Conservation (phyloP, 2,113 vertebrate genomes). For the human region DNA sequence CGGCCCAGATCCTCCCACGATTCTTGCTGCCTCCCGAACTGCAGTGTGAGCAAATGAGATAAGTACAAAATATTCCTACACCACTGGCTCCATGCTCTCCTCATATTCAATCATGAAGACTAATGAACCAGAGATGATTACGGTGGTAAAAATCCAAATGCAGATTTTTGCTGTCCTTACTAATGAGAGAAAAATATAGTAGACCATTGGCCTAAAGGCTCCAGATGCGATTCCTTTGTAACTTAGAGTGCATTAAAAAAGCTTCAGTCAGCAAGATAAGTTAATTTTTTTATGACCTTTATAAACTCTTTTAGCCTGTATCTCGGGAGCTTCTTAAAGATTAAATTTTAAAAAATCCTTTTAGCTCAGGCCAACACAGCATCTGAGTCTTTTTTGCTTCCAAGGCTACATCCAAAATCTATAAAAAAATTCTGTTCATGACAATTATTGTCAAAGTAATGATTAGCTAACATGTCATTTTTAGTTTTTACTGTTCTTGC, state of each 20-base stretch:
- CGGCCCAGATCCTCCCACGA: background rate
- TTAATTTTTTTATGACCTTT: conserved; percentile 87
- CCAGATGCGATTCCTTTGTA: conserved; percentile 82
- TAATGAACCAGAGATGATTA: conserved; percentile 78
- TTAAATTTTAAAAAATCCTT: conserved; percentile 83
- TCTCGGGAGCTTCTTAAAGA: conserved; percentile 80
- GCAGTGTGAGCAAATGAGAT: conserved; percentile 64
- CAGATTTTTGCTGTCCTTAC: conserved; percentile 82
- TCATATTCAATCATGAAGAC: conserved; percentile 77
- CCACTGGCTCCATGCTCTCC: conserved; percentile 53
- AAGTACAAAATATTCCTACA: conserved; percentile 60
- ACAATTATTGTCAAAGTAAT: conserved; percentile 79
- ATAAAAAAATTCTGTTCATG: conserved; percentile 78
- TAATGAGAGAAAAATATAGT: conserved; percentile 87
- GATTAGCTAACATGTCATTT: conserved; percentile 74
- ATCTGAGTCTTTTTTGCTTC: conserved; percentile 68
- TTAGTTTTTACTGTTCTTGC: conserved; percentile 65
- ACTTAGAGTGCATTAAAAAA: conserved; percentile 85
- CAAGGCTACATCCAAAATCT: conserved; percentile 77
- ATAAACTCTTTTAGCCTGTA: conserved; percentile 84
- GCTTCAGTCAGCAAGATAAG: conserved; percentile 85
- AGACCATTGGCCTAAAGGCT: conserved; percentile 80
- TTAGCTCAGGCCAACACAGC: conserved; percentile 77
- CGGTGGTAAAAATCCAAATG: conserved; percentile 82
- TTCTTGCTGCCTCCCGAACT: background rate